These are phyloP conservation scores for Plebejus melissa DNA, from an alignment of 2,888 invertebrate genomes.

Conservation along the genomic window DNA sequence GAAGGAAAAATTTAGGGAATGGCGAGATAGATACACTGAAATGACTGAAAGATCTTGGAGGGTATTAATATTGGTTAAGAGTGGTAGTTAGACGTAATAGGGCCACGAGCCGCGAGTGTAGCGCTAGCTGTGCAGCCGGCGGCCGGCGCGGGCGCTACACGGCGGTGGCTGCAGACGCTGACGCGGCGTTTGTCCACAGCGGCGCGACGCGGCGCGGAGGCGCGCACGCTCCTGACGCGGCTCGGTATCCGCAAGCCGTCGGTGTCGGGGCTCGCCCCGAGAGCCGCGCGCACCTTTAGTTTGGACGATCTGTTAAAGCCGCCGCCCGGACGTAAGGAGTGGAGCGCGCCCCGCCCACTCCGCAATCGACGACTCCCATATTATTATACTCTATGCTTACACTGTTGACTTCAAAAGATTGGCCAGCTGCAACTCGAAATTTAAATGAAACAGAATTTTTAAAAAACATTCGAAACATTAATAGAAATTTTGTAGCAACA, in stretches of 20 bases:
- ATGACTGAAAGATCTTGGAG: background rate
- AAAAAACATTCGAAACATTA: background rate
- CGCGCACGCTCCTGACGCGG: constrained; percentile 88
- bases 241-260: constrained; percentile 93
- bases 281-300: constrained; percentile 90
- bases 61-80: background rate
- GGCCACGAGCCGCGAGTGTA: constrained; percentile 24
- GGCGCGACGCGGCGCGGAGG: constrained; percentile 50
- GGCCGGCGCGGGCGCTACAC: constrained; percentile 32
- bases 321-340: constrained; percentile 88
- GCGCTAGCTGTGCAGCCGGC: constrained; percentile 31
- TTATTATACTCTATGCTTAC: background rate
- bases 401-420: constrained; percentile 22
- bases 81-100: background rate
- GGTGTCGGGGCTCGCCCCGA: constrained; percentile 88
- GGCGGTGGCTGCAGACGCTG: constrained; percentile 38
- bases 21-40: background rate
- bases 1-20: too few species aligned
- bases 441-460: background rate
- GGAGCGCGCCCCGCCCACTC: constrained; percentile 62
- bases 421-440: constrained; percentile 12
- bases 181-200: constrained; percentile 42
- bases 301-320: constrained; percentile 93
- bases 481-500: background rate
- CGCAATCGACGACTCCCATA: constrained; percentile 43